These are phyloP conservation scores for Oncorhynchus mykiss DNA, from an alignment of 2,113 vertebrate species.

Conservation along the genomic window DNA sequence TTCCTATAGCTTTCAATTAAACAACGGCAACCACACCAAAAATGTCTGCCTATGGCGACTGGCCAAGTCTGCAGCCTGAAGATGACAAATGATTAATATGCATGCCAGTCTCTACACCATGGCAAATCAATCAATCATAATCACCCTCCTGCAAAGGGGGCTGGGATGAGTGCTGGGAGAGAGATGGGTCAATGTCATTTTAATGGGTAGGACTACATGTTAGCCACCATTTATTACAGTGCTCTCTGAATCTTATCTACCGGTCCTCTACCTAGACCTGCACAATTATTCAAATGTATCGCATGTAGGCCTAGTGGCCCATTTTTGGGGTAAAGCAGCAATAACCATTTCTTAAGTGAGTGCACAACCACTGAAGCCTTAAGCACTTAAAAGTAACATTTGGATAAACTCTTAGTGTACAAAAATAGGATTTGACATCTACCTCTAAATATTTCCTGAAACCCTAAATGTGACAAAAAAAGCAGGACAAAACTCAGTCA, in stretches of 20 bases:
- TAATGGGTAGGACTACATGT: slow-evolving; percentile 65
- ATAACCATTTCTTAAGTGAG: too few species aligned
- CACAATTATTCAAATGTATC: background rate
- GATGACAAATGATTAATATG: slow-evolving; percentile 70
- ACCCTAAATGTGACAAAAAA: background rate
- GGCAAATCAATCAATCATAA: slow-evolving; percentile 71
- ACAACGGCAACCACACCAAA: background rate
- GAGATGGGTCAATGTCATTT: slow-evolving; percentile 58
- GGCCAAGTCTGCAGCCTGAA: slow-evolving; percentile 51
- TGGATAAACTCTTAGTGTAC: too few species aligned
- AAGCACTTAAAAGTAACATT: too few species aligned
- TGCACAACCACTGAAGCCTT: too few species aligned
- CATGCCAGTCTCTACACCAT: slow-evolving; percentile 66
- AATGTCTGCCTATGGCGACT: slow-evolving; percentile 24
- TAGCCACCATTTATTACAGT: background rate
- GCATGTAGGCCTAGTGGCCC: too few species aligned
- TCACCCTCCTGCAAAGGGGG: slow-evolving; percentile 59
- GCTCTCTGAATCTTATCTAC: too few species aligned
- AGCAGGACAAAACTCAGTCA: background rate
- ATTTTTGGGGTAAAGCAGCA: too few species aligned
- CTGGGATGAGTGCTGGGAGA: slow-evolving; percentile 43
- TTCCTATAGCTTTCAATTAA: background rate
- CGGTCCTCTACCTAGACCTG: background rate
- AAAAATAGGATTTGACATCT: too few species aligned
- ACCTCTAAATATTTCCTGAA: background rate